Conservation (phyloP, 1,140 invertebrate species). For the Drosophila rhopaloa region DNA sequence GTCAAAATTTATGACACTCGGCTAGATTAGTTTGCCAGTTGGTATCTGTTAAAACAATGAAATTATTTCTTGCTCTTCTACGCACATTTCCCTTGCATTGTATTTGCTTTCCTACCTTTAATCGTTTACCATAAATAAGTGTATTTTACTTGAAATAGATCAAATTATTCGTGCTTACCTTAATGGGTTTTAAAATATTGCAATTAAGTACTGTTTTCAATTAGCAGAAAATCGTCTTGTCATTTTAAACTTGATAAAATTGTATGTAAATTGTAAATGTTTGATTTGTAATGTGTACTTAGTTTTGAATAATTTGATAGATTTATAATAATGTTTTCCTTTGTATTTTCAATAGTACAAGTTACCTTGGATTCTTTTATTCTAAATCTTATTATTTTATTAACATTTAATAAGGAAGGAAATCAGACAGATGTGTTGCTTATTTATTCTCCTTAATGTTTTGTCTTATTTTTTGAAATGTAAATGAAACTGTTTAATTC, state of each 20-base stretch:
- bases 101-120: slow-evolving; percentile 3
- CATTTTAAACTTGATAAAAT: background rate
- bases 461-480: background rate
- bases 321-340: no score
- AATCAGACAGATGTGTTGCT: no score
- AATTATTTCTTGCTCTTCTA: slow-evolving; percentile 13
- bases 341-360: no score
- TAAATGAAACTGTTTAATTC: background rate
- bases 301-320: no score
- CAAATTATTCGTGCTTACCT: background rate
- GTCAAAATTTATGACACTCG: slow-evolving; percentile 38
- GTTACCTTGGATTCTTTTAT: no score
- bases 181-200: background rate
- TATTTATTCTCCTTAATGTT: no score
- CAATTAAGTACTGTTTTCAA: background rate
- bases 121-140: background rate
- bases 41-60: background rate
- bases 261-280: no score
- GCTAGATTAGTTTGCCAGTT: slow-evolving; percentile 5
- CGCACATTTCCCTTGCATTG: background rate
- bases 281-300: no score
- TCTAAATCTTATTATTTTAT: no score
- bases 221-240: background rate
- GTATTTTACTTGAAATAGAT: background rate
- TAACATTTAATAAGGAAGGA: no score